Conservation (phyloP, 2,888 invertebrate species). For the Acleris literana region DNA sequence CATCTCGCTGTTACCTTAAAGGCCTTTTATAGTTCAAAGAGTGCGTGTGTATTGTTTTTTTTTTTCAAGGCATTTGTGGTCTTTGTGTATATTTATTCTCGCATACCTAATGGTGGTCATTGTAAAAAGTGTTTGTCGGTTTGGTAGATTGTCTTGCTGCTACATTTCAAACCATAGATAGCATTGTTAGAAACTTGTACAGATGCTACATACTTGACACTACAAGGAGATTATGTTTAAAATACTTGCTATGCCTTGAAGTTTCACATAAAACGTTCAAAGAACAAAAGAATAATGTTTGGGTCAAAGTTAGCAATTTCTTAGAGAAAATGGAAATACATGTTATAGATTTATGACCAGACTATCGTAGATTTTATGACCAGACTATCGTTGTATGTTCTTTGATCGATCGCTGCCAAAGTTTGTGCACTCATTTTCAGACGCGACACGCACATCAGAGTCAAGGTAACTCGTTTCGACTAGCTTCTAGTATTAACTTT, state of each 20-base stretch:
- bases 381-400: not conserved
- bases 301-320: not conserved
- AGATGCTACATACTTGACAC: not conserved
- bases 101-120: not conserved
- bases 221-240: constrained; percentile 1
- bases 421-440: constrained; percentile 1
- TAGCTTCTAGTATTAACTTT: constrained; percentile 11
- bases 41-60: constrained; percentile 1
- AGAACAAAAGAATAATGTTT: not conserved
- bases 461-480: constrained; percentile 10
- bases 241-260: constrained; percentile 8
- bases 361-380: not conserved
- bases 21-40: not conserved
- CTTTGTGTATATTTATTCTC: not conserved
- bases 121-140: constrained; percentile 5
- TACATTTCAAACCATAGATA: constrained; percentile 11
- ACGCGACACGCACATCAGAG: constrained; percentile 4
- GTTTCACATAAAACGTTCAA: not conserved
- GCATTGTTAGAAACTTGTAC: constrained; percentile 7
- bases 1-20: not conserved
- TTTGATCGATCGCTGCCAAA: not conserved
- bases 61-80: not conserved
- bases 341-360: not conserved
- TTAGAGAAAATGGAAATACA: not conserved
- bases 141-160: constrained; percentile 19